Evolutionary conservation across 2,888 invertebrate species (phyloP), one percentile per base, ranked within the genome.

Genomic region (Caenorhabditis sp.): DNA sequence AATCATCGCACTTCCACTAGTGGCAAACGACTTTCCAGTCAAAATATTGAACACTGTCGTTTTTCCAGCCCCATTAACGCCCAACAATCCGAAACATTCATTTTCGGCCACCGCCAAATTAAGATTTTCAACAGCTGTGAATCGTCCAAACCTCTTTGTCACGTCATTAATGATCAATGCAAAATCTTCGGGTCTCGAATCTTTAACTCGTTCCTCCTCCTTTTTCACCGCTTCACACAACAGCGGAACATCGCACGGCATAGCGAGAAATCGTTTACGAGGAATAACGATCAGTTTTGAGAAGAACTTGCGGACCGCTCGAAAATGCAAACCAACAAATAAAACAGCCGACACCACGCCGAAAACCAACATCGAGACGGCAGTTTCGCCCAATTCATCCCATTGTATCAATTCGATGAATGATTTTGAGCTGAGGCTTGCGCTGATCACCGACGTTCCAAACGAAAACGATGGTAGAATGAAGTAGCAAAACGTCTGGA

Each of bases 11-110:
- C 12, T 12, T 51, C 51, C 23, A 51, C 23, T 51, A 17, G 51
- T 69, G 14, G 77, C 67, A 55, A 78, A 79, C 1, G 77, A 69
- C 24, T 71, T 68, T 37, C 86, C 86, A 6, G 86, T 84, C 26
- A 86, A 69, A 59, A 86, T 84, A 65, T 84, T 80, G 75, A 86
- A 86, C 8, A 85, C 84, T 1, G 86, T 83, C n/a, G 86, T 86
- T 64, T 86, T 86, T 61, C 86, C 86, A 19, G 86, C 85, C 50
- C 80, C 80, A 53, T 81, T 81, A 54, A 79, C 81, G 76, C 85
- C 86, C 24, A 86, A 72, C 51, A 86, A 67, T 19, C 86, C 86
- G 62, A 86, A 87, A 62, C 85, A 86, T 43, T 87, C 84, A n/a
- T 76, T 76, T 26, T 77, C 63, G 12, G 68, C 66, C 17, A 86